Base-by-base conservation (phyloP, 2,113 vertebrate species). In the Conger conger region DNA sequence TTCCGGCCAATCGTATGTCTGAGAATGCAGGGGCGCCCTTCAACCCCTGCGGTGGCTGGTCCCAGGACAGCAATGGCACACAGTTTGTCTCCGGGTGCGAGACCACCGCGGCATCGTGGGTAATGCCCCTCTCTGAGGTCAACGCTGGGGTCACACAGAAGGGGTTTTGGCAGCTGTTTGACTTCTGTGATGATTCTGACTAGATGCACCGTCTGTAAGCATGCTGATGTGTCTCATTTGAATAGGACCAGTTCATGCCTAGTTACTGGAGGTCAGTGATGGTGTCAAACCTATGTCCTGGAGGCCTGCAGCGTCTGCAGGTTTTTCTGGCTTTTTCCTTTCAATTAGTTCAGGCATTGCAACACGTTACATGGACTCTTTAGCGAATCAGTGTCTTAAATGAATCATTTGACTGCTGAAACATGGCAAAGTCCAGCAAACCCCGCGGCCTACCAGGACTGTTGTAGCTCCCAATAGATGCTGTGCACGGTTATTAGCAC, bases 91-190 rank as follows among this genome's bases (percentile, higher is more conserved):
- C n/a, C 80, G 89, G 73, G 45, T 60, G 89, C 20, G 73, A 86
- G 79, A 90, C 15, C 54, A 87, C 80, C 83, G 86, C 85, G 33
- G 27, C 68, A 76, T 73, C 68, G 33, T 89, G 63, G 84, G 87
- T 90, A 53, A 87, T 86, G 13, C 30, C 85, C 23, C 86, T 85
- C 23, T 30, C 80, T 42, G 80, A 89, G 68, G 83, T 88, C 63
- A 85, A 76, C 4, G 9, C 40, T 8, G 83, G n/a, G 76, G 53
- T 86, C 27, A 76, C 82, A 73, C 40, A 78, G 53, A 87, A 80
- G 83, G 85, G 87, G 82, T 38, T 92, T 18, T 95, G 93, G 94
- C 91, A 94, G 54, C 83, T 95, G 83, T 95, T 96, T 91, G 91
- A 92, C 68, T 87, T 91, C 36, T 85, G 82, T 38, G 87, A 78